Conservation (phyloP, 2,113 vertebrate species). For the Takifugu flavidus region DNA sequence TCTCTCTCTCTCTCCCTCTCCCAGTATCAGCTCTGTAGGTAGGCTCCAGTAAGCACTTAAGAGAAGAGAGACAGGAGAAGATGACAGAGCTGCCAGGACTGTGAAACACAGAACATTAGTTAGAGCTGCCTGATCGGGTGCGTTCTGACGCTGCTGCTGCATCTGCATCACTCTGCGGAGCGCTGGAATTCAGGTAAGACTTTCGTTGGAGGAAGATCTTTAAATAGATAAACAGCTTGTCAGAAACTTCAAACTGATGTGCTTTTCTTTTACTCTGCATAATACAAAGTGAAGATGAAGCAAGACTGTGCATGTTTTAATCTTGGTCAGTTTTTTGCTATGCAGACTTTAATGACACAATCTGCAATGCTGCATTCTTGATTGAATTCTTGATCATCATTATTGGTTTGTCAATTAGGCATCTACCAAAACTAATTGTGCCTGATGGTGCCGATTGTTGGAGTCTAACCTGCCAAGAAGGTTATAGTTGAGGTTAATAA, state of each 20-base stretch:
- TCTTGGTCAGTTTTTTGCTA: slow-evolving; percentile 21
- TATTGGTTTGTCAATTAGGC: background rate
- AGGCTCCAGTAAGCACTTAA: slow-evolving; percentile 56
- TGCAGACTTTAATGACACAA: background rate
- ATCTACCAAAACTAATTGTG: too few species aligned
- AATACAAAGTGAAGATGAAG: too few species aligned
- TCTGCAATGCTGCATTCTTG: background rate
- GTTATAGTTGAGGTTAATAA: background rate
- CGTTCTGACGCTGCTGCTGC: slow-evolving; percentile 7
- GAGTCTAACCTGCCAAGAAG: slow-evolving; percentile 5
- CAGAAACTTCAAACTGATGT: too few species aligned
- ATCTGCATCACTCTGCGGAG: background rate
- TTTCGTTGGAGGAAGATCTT: too few species aligned
- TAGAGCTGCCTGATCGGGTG: slow-evolving; percentile 37
- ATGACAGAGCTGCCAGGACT: slow-evolving; percentile 74
- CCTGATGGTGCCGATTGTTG: too few species aligned
- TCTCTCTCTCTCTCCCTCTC: slow-evolving; percentile 11
- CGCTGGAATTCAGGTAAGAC: too few species aligned
- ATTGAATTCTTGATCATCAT: background rate
- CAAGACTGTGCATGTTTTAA: too few species aligned
- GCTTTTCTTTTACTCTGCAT: too few species aligned
- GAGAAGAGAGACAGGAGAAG: slow-evolving; percentile 55
- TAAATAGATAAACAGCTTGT: too few species aligned
- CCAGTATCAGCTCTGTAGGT: slow-evolving; percentile 66
- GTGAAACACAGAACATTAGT: slow-evolving; percentile 56